Conservation (phyloP, 92 coral and sea anemone genomes). For the Epizoanthus ramosus region DNA sequence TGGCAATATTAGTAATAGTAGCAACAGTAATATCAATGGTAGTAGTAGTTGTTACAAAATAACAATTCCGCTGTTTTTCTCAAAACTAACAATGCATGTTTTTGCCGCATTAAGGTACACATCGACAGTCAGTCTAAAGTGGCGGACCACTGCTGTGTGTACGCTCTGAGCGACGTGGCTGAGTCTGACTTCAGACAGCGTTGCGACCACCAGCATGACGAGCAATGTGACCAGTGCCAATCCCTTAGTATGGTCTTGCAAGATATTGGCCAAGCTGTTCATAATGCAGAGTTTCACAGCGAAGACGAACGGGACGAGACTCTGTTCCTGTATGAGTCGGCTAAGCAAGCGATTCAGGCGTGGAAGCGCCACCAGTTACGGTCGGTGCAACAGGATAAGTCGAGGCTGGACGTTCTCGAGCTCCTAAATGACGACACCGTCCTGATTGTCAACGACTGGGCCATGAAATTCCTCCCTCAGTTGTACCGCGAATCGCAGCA, state of each 20-base stretch:
- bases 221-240: constrained; percentile 12
- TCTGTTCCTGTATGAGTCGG: constrained; percentile 29
- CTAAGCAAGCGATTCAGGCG: constrained; percentile 31
- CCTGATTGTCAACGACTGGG: constrained; percentile 12
- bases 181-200: not conserved
- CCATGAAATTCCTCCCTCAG: constrained; percentile 36
- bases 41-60: too few species aligned
- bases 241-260: not conserved
- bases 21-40: too few species aligned
- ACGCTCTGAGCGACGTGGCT: constrained; percentile 15
- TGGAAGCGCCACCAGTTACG: constrained; percentile 55
- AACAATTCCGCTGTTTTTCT: not conserved
- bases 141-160: constrained; percentile 29
- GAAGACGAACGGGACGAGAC: constrained; percentile 15
- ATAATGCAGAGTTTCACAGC: not conserved
- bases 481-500: constrained; percentile 36
- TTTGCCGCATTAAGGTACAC: not conserved
- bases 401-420: constrained; percentile 41
- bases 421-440: constrained; percentile 30
- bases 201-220: constrained; percentile 1
- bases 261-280: not conserved
- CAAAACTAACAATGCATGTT: not conserved
- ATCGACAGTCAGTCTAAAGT: not conserved
- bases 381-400: constrained; percentile 44
- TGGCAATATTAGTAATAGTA: not conserved